Evolutionary conservation across 1,140 invertebrate genomes (phyloP).

Genomic region (Macrobrachium nipponense): DNA sequence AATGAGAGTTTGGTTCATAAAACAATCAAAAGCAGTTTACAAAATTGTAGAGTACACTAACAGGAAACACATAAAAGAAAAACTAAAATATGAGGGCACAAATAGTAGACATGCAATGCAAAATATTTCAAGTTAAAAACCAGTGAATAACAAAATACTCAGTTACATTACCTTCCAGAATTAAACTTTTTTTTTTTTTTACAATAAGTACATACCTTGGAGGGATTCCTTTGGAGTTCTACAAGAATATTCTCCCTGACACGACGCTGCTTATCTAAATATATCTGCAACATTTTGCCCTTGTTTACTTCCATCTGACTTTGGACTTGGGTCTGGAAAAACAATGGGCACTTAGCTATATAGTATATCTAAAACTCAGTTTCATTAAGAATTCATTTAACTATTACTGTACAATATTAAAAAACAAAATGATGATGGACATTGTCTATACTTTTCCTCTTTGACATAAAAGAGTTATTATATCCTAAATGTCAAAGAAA

Average conservation of each 20-base stretch:
- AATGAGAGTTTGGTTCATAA: too few species aligned
- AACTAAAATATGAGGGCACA: too few species aligned
- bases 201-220: constrained; percentile 65
- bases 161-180: background rate
- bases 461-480: too few species aligned
- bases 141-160: background rate
- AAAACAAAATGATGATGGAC: background rate
- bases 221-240: constrained; percentile 71
- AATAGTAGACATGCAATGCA: too few species aligned
- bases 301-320: constrained; percentile 81
- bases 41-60: too few species aligned
- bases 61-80: too few species aligned
- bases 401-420: too few species aligned
- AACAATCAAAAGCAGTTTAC: too few species aligned
- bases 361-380: background rate
- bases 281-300: constrained; percentile 82
- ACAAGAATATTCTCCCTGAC: constrained; percentile 77
- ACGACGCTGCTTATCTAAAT: constrained; percentile 83
- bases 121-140: too few species aligned
- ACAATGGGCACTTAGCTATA: constrained; percentile 53
- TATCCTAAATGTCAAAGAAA: too few species aligned
- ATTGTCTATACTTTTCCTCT: too few species aligned
- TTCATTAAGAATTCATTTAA: background rate
- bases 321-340: constrained; percentile 80
- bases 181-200: background rate